Conservation (phyloP, 2,888 invertebrate species). For the Leucophora obtusa region DNA sequence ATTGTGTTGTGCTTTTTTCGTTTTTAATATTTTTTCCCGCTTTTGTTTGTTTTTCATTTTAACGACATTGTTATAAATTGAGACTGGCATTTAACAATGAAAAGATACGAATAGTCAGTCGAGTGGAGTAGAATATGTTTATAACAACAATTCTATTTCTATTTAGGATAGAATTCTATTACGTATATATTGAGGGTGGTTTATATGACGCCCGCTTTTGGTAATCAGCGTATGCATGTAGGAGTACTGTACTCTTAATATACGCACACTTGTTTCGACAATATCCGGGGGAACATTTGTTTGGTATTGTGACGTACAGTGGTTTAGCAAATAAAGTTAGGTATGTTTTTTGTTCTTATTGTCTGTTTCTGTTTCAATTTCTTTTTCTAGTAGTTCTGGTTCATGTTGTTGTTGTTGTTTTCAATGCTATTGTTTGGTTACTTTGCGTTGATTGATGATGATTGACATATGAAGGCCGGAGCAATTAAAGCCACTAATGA, state of each 20-base stretch:
- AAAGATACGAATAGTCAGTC: constrained; percentile 27
- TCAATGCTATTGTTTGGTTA: constrained; percentile 25
- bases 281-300: constrained; percentile 4
- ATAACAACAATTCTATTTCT: constrained; percentile 42
- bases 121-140: constrained; percentile 34
- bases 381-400: background rate
- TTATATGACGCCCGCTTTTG: constrained; percentile 48
- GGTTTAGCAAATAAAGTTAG: constrained; percentile 42
- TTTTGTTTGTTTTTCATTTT: constrained; percentile 57
- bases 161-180: constrained; percentile 21
- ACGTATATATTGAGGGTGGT: constrained; percentile 42
- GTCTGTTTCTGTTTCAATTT: background rate
- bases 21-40: constrained; percentile 10
- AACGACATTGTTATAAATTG: constrained; percentile 59
- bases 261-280: background rate
- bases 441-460: constrained; percentile 62
- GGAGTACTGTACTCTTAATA: constrained; percentile 41
- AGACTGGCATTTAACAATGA: constrained; percentile 55
- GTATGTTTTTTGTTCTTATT: constrained; percentile 19
- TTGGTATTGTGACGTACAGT: constrained; percentile 11
- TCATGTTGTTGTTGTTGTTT: background rate
- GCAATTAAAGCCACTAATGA: constrained; percentile 65
- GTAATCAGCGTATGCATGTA: constrained; percentile 49
- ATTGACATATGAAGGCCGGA: constrained; percentile 64
- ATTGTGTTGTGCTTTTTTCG: constrained; percentile 31